Conservation (phyloP, 2,888 invertebrate species). For the Melieria picta region DNA sequence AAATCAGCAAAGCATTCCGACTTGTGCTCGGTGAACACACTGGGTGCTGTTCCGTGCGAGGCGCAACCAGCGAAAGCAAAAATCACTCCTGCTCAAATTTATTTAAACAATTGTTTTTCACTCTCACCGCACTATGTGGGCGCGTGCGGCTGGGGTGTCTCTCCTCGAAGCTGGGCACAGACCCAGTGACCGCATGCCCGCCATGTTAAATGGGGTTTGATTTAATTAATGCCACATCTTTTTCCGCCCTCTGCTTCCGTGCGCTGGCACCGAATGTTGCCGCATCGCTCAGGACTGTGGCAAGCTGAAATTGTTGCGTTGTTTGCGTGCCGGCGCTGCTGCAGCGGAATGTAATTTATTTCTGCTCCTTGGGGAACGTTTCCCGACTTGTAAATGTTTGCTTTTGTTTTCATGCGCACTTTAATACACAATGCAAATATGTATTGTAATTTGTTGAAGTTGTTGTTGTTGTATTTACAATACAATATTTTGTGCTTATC, state of each 20-base stretch:
- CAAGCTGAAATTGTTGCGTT: conserved; percentile 5
- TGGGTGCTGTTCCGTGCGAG: no score
- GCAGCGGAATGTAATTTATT: conserved; percentile 12
- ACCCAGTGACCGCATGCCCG: neutral
- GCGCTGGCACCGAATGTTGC: neutral
- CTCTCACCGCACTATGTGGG: neutral
- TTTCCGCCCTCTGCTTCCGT: neutral
- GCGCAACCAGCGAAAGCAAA: no score
- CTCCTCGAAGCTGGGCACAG: neutral
- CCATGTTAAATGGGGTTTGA: conserved; percentile 14
- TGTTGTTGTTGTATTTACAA: no score
- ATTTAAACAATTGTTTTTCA: neutral
- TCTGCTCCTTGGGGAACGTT: conserved; percentile 6
- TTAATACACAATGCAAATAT: neutral
- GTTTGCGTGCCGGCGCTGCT: neutral
- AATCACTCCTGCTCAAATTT: no score
- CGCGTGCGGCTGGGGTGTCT: neutral
- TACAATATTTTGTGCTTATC: no score
- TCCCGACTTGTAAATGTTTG: neutral
- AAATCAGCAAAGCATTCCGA: no score
- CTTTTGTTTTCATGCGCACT: neutral
- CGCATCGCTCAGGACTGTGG: neutral
- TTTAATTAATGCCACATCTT: conserved; percentile 14
- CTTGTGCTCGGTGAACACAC: no score
- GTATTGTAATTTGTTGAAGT: no score